Conservation (phyloP, 1,140 invertebrate species). For the Orius insidiosus region DNA sequence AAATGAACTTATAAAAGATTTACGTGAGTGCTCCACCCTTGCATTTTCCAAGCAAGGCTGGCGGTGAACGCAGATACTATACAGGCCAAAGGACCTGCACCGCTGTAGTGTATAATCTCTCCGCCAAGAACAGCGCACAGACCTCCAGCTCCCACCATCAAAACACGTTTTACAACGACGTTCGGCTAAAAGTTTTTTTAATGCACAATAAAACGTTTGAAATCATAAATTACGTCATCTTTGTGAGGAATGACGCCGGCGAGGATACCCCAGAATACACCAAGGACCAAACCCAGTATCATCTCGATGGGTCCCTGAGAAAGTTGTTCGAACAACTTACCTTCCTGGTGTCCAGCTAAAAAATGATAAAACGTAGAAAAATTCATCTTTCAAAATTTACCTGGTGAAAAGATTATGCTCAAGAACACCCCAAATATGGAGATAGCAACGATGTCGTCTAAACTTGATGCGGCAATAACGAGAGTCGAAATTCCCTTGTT, state of each 20-base stretch:
- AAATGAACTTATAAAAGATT: background rate
- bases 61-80: slow-evolving; percentile 43
- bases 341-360: too few species aligned
- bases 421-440: slow-evolving; percentile 48
- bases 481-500: slow-evolving; percentile 59
- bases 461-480: slow-evolving; percentile 55
- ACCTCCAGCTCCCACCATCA: slow-evolving; percentile 36
- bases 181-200: slow-evolving; percentile 21
- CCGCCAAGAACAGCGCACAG: slow-evolving; percentile 43
- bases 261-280: slow-evolving; percentile 31
- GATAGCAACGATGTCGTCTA: slow-evolving; percentile 64
- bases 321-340: slow-evolving; percentile 19
- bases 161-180: slow-evolving; percentile 27
- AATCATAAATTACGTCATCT: slow-evolving; percentile 22
- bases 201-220: too few species aligned
- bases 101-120: slow-evolving; percentile 34
- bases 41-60: slow-evolving; percentile 29
- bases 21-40: slow-evolving; percentile 20
- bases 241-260: slow-evolving; percentile 29
- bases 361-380: too few species aligned
- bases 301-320: slow-evolving; percentile 37
- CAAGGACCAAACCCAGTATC: slow-evolving; percentile 31
- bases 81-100: slow-evolving; percentile 43
- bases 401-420: slow-evolving; percentile 37
- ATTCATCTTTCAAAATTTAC: slow-evolving; percentile 21